phyloP scores from a whole-genome alignment of 2,113 vertebrate species.

The Periophthalmus modestus region DNA sequence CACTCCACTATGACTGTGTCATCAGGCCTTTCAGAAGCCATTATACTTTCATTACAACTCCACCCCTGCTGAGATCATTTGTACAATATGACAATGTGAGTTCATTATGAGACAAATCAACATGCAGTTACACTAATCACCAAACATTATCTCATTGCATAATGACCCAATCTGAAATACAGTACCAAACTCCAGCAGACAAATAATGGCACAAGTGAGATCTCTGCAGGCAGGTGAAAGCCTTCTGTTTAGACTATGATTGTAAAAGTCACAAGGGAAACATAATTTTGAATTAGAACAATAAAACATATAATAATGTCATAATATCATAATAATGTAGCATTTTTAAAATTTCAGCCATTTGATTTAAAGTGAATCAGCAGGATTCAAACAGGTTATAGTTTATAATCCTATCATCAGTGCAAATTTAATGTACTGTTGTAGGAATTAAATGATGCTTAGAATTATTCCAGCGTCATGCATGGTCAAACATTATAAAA shows the following conservation, averaged over 20 bases:
- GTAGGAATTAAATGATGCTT: too few species aligned
- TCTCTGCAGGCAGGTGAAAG: conserved; percentile 1
- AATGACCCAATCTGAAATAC: conserved; percentile 29
- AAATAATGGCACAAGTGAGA: conserved; percentile 13
- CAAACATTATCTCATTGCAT: conserved; percentile 20
- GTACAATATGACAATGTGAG: conserved; percentile 24
- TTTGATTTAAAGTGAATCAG: neutral
- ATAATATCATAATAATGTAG: too few species aligned
- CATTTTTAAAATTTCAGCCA: neutral
- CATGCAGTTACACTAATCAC: conserved; percentile 22
- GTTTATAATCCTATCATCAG: too few species aligned
- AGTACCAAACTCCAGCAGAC: conserved; percentile 1
- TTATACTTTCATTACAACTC: conserved; percentile 18
- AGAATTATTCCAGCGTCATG: too few species aligned
- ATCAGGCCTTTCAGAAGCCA: conserved; percentile 23
- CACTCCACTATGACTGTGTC: conserved; percentile 24
- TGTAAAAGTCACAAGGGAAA: too few species aligned
- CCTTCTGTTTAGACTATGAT: neutral
- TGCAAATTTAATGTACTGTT: too few species aligned
- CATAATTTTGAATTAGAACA: too few species aligned
- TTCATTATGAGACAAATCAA: conserved; percentile 29
- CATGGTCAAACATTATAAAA: too few species aligned
- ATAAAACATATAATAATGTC: too few species aligned
- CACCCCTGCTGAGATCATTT: conserved; percentile 19
- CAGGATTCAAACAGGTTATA: neutral